Percentiles rank a stretch among this genome's conserved stretches.
Evolutionary conservation across 2,113 vertebrate species (phyloP).

Genomic region (Lonchura striata): DNA sequence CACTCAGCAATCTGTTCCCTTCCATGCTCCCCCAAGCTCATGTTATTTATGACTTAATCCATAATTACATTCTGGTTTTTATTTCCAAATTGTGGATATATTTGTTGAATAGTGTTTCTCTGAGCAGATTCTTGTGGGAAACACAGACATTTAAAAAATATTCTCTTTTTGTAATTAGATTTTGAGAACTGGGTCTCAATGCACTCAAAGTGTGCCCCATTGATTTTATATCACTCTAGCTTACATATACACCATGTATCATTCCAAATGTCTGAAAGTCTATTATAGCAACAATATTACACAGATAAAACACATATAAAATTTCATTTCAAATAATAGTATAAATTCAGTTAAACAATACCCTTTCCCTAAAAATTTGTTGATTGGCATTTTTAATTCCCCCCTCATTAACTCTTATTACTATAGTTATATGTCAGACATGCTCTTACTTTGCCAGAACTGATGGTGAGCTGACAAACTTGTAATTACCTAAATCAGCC

Average conservation of each 20-base stretch:
- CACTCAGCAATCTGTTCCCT: constrained; percentile 31
- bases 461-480: background rate
- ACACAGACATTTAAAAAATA: background rate
- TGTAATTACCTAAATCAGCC: background rate
- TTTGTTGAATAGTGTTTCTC: background rate
- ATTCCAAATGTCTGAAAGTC: background rate
- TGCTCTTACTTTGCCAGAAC: background rate
- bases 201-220: background rate
- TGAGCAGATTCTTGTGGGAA: background rate
- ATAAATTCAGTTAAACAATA: background rate
- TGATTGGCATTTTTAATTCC: background rate
- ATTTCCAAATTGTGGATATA: constrained; percentile 16
- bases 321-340: background rate
- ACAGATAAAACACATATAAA: background rate
- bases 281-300: background rate
- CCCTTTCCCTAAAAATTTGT: background rate
- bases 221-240: constrained; percentile 34
- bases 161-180: constrained; percentile 11
- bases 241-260: background rate
- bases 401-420: background rate
- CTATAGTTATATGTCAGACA: background rate
- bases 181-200: background rate
- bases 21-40: background rate
- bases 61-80: constrained; percentile 23
- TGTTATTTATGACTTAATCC: constrained; percentile 38